Evolutionary conservation across 2,797 vertebrate species (phyloP), one percentile per base, ranked within the genome.

Genomic region (Austrolebias charrua): DNA sequence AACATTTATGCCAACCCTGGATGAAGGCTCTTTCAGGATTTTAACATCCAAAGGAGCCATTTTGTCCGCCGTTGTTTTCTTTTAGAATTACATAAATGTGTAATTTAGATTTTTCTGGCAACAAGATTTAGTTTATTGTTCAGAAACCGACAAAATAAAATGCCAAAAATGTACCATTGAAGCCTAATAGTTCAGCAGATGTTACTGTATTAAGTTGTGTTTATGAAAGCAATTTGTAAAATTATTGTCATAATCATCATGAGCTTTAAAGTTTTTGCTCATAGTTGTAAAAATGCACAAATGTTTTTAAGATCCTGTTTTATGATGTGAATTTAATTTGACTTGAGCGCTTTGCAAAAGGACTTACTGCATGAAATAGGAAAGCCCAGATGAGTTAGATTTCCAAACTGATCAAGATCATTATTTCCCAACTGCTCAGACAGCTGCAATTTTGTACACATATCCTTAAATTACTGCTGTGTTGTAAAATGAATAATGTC

Each of bases 41-140:
- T 63, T 19, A 65, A 57, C 43, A 47, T 6, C 20, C 5, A 19
- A 55, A 12, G 33, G 10, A n/a, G 19, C 50, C 10, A 52, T 31
- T 50, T 63, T 42, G 44, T 60, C 50, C 57, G 29, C 53, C 68
- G 35, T 4, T 18, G 18, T 19, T 13, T 63, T 69, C 31, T 61
- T 42, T 40, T 42, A 14, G 10, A 53, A 70, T 20, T 49, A 6
- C 45, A 16, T 7, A 14, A 31, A 13, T 40, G 5, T 33, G 38
- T 13, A 4, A 13, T 13, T 52, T 44, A 31, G 44, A 46, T 46
- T 46, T 46, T 19, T n/a, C 7, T 19, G n/a, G 5, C 18, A 18
- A 18, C 7, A 35, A 35, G 3, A 18, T 3, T 46, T 18, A 9
- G 19, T 4, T 3, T 18, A 18, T 18, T 3, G 9, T 46, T 10